These are phyloP conservation scores for Lasioglossum figueresi DNA, from an alignment of 2,888 invertebrate genomes.

Conservation along the genomic window DNA sequence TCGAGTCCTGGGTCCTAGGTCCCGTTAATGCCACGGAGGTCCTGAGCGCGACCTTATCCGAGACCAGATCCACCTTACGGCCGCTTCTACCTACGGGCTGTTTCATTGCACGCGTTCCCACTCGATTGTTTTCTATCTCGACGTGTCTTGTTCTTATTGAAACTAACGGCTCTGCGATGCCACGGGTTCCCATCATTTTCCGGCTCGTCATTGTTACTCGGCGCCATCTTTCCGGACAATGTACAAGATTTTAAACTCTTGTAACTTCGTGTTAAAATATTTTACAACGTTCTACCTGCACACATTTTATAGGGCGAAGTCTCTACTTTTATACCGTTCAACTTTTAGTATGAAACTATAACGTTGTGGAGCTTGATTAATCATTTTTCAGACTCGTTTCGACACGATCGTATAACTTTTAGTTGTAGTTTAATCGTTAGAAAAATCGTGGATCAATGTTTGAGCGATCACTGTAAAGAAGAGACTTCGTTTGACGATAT, in stretches of 20 bases:
- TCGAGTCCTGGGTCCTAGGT: not conserved
- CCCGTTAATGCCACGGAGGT: constrained; percentile 47
- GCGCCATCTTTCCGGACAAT: not conserved
- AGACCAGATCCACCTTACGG: constrained; percentile 57
- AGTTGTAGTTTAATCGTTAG: not conserved
- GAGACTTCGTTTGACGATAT: not conserved
- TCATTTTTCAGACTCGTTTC: not conserved
- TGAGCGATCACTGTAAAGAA: not conserved
- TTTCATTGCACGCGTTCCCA: not conserved
- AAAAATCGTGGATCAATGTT: not conserved
- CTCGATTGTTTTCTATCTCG: not conserved
- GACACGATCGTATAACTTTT: not conserved
- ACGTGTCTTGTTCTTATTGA: not conserved
- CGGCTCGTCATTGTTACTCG: not conserved
- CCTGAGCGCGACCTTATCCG: constrained; percentile 59
- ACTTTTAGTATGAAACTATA: not conserved
- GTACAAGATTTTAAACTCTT: not conserved
- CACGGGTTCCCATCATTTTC: not conserved
- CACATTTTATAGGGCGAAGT: not conserved
- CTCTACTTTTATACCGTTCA: not conserved
- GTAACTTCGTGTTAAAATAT: no score
- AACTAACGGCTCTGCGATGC: not conserved
- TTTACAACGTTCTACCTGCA: not conserved
- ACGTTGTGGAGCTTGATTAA: not conserved
- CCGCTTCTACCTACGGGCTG: constrained; percentile 11